Base-by-base conservation (phyloP, 2,797 vertebrate genomes). In the Xyrichtys novacula region DNA sequence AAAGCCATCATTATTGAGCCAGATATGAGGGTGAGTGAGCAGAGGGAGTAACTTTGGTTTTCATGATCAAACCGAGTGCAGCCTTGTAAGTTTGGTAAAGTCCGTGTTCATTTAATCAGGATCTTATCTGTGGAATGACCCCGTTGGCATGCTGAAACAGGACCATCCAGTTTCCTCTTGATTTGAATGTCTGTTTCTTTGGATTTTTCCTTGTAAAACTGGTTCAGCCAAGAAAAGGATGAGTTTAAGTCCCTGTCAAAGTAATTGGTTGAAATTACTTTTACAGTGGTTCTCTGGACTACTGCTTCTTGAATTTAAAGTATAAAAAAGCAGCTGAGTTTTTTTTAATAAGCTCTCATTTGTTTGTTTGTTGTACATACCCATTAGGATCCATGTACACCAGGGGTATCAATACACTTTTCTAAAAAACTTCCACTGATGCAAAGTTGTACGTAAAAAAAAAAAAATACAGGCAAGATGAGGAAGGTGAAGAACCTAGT, bases 1-100 rank as follows among this genome's bases (percentile, higher is more conserved):
- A 73, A 94, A 0, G 95, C 94, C 78, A 90, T 99, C 36, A 95
- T 99, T 32, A 75, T 99, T 58, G 97, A 98, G 54, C 88, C 90
- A 1, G 97, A 98, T 0, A 94, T 74, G 47, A 93, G 94, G 93
- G 97, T 98, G 26, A 81, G 93, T 91, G 16, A 15, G 6, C 15
- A 19, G 2, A n/a, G 12, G 11, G 3, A 1, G 16, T 34, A 2
- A n/a, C 2, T 29, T 31, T 44, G 15, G 38, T 25, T 25, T 29
- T 29, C 1, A 11, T 15, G 25, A 28, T 17, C 1, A 19, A 49
- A 50, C 17, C 12, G 32, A 67, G 25, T 4, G 7, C 25, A 25
- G 16, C 5, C 16, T 25, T 16, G 1, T 3, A 22, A 17, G 16
- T 8, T 44, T 8, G 1, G 17, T 12, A 16, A 50, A 62, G 58